Evolutionary conservation across 2,113 vertebrate species (phyloP), one percentile per base, ranked within the genome.

Genomic region (Xerus inauris): DNA sequence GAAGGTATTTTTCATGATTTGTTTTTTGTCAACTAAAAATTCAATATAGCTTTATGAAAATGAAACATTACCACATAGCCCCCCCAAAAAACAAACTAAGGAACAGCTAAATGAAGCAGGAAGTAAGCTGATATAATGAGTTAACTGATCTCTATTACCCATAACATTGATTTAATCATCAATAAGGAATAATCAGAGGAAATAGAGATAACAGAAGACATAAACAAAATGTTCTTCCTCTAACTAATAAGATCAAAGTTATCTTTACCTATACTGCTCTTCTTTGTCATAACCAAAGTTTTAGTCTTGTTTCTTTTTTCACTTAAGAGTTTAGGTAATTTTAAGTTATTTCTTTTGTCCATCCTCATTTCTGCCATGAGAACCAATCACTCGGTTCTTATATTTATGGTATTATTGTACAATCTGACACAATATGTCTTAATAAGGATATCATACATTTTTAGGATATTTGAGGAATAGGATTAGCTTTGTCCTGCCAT

Each of bases 201-300:
- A 81, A 88, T 64, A 89, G 54, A 88, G 47, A 59, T 35, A 14
- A 42, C 30, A 64, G 62, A 24, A 89, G 57, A 79, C 89, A 32
- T 42, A 83, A 62, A 67, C n/a, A 95, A 87, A 82, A 69, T 77
- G 20, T 38, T 40, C 20, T 81, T 95, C 90, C 80, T 91, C 42
- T 85, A 79, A 92, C 42, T n/a, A 88, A 7, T 6, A 47, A 5
- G 76, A 77, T 26, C 8, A 38, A 49, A 54, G 0, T 72, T 81
- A 40, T 3, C 24, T 54, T 79, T 71, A 73, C 19, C 14, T 22
- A 45, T 7, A 75, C 24, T 89, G 22, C 32, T 64, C 32, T 89
- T 89, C 69, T 87, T 64, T 80, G 30, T 65, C 57, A 71, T 83
- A 57, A 67, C 1, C 54, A 88, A 73, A 77, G 28, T 49, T 82